Evolutionary conservation across 2,113 vertebrate genomes (phyloP).

Genomic region (Nipponia nippon): DNA sequence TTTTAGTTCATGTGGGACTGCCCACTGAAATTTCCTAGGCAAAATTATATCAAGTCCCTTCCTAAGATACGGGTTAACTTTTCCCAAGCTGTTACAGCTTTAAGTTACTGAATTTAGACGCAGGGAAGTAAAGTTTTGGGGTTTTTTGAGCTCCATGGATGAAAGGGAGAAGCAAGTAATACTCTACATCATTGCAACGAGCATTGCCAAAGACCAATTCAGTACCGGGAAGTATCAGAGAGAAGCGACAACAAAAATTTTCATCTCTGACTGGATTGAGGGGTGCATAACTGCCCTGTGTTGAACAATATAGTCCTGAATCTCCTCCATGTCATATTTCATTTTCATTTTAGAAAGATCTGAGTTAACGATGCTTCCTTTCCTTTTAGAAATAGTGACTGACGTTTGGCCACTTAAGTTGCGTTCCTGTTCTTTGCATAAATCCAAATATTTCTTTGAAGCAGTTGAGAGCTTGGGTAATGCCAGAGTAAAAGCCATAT

Average conservation of each 20-base stretch:
- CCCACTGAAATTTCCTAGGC: neutral
- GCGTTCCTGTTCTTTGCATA: neutral
- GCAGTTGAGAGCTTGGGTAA: neutral
- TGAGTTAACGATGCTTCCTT: neutral
- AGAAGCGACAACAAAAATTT: neutral
- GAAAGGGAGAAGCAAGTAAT: neutral
- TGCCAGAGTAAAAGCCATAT: neutral
- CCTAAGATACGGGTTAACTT: neutral
- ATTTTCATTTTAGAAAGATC: neutral
- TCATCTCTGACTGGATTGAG: neutral
- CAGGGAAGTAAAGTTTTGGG: neutral
- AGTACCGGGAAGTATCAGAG: neutral
- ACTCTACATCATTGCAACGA: neutral
- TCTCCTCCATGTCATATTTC: neutral
- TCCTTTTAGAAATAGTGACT: neutral
- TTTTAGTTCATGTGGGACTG: neutral
- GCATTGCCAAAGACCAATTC: neutral
- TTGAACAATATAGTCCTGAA: neutral
- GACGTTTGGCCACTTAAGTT: neutral
- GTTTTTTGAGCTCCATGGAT: neutral
- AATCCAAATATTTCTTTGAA: conserved; percentile 6
- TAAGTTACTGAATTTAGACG: neutral
- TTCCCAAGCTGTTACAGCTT: neutral
- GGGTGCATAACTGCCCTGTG: neutral
- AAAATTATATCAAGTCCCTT: neutral